Conservation (phyloP, 2,888 invertebrate genomes). For the Scrobipalpa costella region DNA sequence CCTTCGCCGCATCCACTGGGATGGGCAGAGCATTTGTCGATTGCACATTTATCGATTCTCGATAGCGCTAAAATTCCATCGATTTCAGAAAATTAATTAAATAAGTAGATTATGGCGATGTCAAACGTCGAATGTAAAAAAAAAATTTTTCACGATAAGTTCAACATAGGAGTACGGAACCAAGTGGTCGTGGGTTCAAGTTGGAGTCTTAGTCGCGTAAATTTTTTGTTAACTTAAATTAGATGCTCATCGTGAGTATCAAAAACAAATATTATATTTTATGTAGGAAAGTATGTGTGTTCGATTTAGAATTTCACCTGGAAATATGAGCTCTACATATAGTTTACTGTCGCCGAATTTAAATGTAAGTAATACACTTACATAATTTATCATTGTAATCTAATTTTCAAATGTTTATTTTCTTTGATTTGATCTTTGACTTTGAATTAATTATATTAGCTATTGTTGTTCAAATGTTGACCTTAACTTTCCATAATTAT, state of each 20-base stretch:
- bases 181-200: too few relatives aligned
- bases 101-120: too few relatives aligned
- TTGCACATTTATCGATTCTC: background rate
- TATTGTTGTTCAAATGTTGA: background rate
- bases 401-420: background rate
- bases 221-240: too few relatives aligned
- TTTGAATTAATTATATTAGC: constrained; percentile 12
- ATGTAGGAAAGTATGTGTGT: too few relatives aligned
- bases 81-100: background rate
- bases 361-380: background rate
- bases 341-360: background rate
- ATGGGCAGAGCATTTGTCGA: background rate
- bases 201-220: too few relatives aligned
- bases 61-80: background rate
- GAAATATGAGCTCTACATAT: too few relatives aligned
- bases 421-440: constrained; percentile 14
- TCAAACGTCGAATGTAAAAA: too few relatives aligned
- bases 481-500: background rate
- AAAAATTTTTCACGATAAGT: too few relatives aligned
- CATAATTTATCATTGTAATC: background rate
- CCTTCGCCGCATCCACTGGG: constrained; percentile 9
- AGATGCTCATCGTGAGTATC: too few relatives aligned
- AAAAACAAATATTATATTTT: too few relatives aligned
- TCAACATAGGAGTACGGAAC: too few relatives aligned
- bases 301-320: too few relatives aligned